These are phyloP conservation scores for Scyliorhinus canicula DNA, from an alignment of 2,797 vertebrate species.

Conservation along the genomic window DNA sequence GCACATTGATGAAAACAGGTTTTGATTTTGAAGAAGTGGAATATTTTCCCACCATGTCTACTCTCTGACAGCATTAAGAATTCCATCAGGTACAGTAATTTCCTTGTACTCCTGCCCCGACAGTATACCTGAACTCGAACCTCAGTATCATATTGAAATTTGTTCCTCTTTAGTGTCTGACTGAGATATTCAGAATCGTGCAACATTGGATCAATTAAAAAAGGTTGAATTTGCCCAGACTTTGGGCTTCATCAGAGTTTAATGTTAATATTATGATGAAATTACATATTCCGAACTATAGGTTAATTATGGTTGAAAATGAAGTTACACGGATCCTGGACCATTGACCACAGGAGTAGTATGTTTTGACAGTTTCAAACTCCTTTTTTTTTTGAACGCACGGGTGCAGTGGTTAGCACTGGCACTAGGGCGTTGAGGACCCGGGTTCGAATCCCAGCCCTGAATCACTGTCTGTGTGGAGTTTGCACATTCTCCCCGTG, in stretches of 20 bases:
- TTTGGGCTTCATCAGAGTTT: not conserved
- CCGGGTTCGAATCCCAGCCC: too few species aligned
- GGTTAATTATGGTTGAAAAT: not conserved
- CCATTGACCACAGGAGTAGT: not conserved
- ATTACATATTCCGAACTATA: not conserved
- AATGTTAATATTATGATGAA: not conserved
- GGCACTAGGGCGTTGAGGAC: too few species aligned
- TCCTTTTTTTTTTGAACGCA: not conserved
- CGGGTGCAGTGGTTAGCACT: too few species aligned
- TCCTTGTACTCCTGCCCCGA: not conserved
- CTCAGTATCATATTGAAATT: not conserved
- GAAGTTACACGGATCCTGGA: not conserved
- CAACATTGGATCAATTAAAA: not conserved
- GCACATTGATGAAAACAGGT: not conserved
- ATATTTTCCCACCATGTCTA: not conserved
- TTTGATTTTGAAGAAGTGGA: not conserved
- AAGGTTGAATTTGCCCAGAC: not conserved
- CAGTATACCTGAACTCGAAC: not conserved
- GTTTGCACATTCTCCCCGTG: too few species aligned
- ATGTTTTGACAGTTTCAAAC: not conserved
- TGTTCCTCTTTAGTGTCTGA: not conserved
- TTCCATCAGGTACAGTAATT: not conserved
- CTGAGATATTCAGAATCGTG: not conserved
- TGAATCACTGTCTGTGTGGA: too few species aligned
- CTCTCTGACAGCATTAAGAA: not conserved